Conservation (phyloP, 2,113 vertebrate species). For the Panurus biarmicus region DNA sequence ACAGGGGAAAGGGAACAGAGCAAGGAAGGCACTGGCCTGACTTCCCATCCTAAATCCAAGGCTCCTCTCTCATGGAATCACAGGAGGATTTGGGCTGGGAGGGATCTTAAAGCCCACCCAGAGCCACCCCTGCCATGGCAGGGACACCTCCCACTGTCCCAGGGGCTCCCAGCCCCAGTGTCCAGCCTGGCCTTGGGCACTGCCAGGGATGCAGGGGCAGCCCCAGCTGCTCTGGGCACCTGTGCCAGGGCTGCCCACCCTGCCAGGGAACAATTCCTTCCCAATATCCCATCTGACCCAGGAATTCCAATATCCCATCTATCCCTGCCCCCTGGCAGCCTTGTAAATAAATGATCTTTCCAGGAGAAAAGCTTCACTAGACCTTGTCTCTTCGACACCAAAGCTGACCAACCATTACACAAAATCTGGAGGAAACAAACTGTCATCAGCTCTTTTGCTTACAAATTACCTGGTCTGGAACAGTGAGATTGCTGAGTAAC, state of each 20-base stretch:
- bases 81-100: neutral
- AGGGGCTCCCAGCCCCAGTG: neutral
- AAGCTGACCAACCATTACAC: neutral
- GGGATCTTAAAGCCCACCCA: accelerated
- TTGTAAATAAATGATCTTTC: neutral
- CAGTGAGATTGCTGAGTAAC: neutral
- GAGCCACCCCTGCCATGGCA: neutral
- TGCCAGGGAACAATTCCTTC: accelerated
- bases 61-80: neutral
- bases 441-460: neutral
- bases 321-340: neutral
- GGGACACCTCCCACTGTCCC: neutral
- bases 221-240: neutral
- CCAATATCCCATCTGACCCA: neutral
- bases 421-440: neutral
- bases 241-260: neutral
- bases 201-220: neutral
- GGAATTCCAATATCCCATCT: neutral
- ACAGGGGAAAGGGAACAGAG: neutral
- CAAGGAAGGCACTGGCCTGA: neutral
- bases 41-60: neutral
- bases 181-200: neutral
- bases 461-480: neutral
- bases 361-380: neutral
- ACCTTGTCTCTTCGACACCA: neutral